A percentile compares a stretch with the other conserved stretches of the same genome.
phyloP scores from a whole-genome alignment of 2,113 vertebrate species.

The Myrmophylax atrothorax region DNA sequence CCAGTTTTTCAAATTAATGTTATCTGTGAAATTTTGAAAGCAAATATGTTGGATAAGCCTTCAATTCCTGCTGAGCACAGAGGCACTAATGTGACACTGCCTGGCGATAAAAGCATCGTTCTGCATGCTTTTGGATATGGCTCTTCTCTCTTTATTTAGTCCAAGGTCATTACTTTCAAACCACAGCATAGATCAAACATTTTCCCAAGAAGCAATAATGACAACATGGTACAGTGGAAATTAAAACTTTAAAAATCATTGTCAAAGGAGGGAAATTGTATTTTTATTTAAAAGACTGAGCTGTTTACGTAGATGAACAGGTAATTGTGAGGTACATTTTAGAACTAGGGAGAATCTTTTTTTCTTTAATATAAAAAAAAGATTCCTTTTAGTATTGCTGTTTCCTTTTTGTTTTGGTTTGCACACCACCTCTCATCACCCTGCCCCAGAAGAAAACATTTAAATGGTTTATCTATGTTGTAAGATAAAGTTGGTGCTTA shows the following conservation, averaged over 20 bases:
- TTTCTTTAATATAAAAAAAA: not conserved
- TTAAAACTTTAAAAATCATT: not conserved
- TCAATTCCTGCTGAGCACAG: not conserved
- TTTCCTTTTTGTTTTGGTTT: not conserved
- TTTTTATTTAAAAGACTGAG: not conserved
- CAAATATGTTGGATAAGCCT: not conserved
- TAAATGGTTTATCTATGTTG: not conserved
- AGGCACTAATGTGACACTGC: not conserved
- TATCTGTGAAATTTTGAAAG: constrained; percentile 14
- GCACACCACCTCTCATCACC: rapidly evolving
- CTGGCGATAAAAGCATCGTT: constrained; percentile 17
- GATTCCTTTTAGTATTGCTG: not conserved
- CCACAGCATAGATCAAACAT: not conserved
- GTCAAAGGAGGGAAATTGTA: not conserved
- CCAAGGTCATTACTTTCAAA: constrained; percentile 1
- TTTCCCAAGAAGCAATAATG: not conserved
- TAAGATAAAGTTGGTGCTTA: not conserved
- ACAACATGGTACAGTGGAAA: not conserved
- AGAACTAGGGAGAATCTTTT: not conserved
- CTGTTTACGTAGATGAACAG: not conserved
- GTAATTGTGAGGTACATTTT: not conserved
- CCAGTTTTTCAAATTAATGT: not conserved
- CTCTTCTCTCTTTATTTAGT: not conserved
- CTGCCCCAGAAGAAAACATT: not conserved
- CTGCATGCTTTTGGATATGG: not conserved